phyloP scores from a whole-genome alignment of 2,113 vertebrate genomes.

The Amphiprion ocellaris region DNA sequence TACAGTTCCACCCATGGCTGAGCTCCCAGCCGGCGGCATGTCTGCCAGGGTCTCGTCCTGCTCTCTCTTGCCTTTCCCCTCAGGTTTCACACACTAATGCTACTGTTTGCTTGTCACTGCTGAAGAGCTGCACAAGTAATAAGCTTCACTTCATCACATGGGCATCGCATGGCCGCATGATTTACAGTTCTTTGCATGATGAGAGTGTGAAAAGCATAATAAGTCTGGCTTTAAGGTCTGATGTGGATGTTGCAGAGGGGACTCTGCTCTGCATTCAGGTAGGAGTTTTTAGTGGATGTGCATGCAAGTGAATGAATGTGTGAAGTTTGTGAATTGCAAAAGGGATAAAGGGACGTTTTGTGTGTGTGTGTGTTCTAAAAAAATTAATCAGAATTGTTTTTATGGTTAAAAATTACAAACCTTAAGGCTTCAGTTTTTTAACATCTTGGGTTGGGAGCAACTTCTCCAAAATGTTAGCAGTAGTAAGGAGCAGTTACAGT shows the following conservation, averaged over 20 bases:
- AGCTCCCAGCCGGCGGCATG: conserved; percentile 46
- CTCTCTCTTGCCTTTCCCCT: conserved; percentile 39
- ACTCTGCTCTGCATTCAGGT: conserved; percentile 60
- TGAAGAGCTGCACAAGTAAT: conserved; percentile 64
- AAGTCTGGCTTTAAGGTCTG: conserved; percentile 35
- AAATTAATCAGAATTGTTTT: neutral
- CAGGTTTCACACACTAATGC: conserved; percentile 74
- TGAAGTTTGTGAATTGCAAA: conserved; percentile 23
- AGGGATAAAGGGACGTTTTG: conserved; percentile 1
- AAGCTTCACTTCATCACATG: conserved; percentile 56
- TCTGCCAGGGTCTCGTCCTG: conserved; percentile 43
- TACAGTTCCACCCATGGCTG: conserved; percentile 44
- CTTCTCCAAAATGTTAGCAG: conserved; percentile 1
- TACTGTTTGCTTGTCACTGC: conserved; percentile 62
- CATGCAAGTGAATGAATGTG: conserved; percentile 3
- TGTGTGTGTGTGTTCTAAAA: neutral
- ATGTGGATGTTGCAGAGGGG: conserved; percentile 26
- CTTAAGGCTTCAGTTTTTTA: conserved; percentile 24
- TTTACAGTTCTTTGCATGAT: conserved; percentile 86
- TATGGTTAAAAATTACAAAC: conserved; percentile 3
- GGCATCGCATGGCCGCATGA: conserved; percentile 91
- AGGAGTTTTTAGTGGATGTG: conserved; percentile 36
- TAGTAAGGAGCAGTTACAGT: conserved; percentile 7
- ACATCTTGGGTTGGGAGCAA: conserved; percentile 14
- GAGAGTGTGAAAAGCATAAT: conserved; percentile 35